These are phyloP conservation scores for Lasioglossum oenotherae DNA, from an alignment of 2,888 invertebrate species.

Conservation along the genomic window DNA sequence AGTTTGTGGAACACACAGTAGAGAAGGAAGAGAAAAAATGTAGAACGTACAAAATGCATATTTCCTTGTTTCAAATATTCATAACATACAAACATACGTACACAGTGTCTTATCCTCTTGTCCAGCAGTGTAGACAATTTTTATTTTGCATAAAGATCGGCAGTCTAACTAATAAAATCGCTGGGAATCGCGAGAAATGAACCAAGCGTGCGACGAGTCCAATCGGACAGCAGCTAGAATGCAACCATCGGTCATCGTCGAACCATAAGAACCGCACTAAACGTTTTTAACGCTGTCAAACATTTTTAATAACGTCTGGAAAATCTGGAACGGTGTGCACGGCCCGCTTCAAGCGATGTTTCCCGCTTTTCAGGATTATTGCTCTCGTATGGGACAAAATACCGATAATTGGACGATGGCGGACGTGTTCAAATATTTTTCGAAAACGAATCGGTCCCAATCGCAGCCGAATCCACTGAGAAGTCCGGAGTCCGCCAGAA, in stretches of 20 bases:
- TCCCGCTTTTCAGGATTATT: constrained; percentile 71
- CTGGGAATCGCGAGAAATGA: not conserved
- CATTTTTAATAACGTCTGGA: not conserved
- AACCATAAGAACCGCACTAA: not conserved
- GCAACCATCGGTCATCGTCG: not conserved
- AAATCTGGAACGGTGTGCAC: not conserved
- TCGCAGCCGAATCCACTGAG: constrained; percentile 4
- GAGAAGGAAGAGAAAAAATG: not conserved
- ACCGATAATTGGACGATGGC: constrained; percentile 72
- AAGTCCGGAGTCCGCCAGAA: constrained; percentile 45
- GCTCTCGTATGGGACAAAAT: constrained; percentile 64
- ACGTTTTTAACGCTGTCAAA: not conserved
- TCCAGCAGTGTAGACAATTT: not conserved
- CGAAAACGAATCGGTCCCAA: not conserved
- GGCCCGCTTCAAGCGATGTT: not conserved
- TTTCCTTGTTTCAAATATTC: no score
- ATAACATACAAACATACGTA: no score
- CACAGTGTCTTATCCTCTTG: no score
- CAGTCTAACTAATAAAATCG: not conserved
- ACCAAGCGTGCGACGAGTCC: not conserved
- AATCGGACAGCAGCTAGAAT: not conserved
- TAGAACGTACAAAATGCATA: not conserved
- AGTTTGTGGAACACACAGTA: not conserved
- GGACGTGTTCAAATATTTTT: constrained; percentile 68
- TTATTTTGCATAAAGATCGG: not conserved